These are phyloP conservation scores for Coelopa pilipes DNA, from an alignment of 2,888 invertebrate genomes.

Conservation along the genomic window DNA sequence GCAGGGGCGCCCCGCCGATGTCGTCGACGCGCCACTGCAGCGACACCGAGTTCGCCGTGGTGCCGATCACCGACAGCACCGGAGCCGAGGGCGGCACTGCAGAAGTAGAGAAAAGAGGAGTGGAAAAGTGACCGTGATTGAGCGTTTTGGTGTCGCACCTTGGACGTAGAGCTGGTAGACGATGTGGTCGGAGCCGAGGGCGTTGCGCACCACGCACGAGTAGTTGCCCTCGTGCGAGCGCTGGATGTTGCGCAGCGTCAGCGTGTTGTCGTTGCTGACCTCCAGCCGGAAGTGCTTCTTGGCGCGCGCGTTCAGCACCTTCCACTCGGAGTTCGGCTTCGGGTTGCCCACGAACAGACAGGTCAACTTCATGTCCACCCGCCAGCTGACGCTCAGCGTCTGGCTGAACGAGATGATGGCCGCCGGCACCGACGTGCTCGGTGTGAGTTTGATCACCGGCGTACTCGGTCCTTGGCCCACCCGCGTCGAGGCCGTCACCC, in stretches of 20 bases:
- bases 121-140: no score
- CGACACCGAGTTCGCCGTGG: slow-evolving; percentile 69
- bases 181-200: slow-evolving; percentile 69
- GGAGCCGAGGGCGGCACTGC: slow-evolving; percentile 72
- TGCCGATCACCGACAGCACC: slow-evolving; percentile 68
- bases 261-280: slow-evolving; percentile 68
- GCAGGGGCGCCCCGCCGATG: slow-evolving; percentile 69
- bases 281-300: slow-evolving; percentile 64
- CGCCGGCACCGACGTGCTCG: slow-evolving; percentile 69
- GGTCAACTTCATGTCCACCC: slow-evolving; percentile 69
- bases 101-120: neutral
- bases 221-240: slow-evolving; percentile 70
- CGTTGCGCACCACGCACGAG: slow-evolving; percentile 69
- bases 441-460: slow-evolving; percentile 69
- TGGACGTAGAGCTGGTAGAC: slow-evolving; percentile 69
- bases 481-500: slow-evolving; percentile 73
- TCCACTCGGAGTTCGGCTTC: slow-evolving; percentile 69
- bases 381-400: slow-evolving; percentile 69
- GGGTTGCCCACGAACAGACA: slow-evolving; percentile 71
- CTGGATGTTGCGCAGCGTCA: slow-evolving; percentile 69
- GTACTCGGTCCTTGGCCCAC: slow-evolving; percentile 73
- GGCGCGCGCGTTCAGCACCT: slow-evolving; percentile 65
- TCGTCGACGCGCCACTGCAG: slow-evolving; percentile 70
- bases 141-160: no score
- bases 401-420: slow-evolving; percentile 72